phyloP scores from a whole-genome alignment of 2,113 vertebrate species.

The Ictalurus punctatus region DNA sequence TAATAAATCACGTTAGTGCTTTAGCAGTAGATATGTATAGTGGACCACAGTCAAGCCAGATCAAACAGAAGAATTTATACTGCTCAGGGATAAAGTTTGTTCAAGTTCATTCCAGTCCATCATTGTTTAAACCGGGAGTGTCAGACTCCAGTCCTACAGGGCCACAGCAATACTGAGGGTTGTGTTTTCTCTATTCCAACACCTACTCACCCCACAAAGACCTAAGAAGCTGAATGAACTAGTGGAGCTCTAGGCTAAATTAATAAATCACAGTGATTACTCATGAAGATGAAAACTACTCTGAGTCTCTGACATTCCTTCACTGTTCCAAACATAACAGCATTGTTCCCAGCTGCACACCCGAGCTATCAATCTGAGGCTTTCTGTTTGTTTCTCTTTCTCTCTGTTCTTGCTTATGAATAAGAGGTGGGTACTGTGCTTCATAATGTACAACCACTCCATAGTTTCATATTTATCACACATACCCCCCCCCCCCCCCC shows the following conservation, averaged over 20 bases:
- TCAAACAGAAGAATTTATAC: background rate
- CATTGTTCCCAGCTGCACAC: background rate
- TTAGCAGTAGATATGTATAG: constrained; percentile 15
- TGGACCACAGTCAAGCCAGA: background rate
- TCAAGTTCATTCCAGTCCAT: background rate
- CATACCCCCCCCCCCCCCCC: background rate
- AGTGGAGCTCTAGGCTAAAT: background rate
- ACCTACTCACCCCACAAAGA: background rate
- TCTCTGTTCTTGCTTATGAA: background rate
- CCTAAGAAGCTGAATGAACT: background rate
- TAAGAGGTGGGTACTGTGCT: background rate
- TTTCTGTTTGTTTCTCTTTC: background rate
- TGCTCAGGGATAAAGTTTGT: constrained; percentile 5
- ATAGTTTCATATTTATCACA: background rate
- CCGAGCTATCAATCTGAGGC: background rate
- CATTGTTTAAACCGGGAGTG: constrained; percentile 23
- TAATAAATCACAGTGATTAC: background rate
- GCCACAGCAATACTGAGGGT: background rate
- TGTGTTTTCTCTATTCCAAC: background rate
- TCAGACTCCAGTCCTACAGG: background rate
- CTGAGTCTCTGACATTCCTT: background rate
- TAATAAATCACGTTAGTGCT: constrained; percentile 21
- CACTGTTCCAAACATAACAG: background rate
- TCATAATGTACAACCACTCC: background rate
- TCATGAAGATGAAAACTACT: background rate